phyloP scores from a whole-genome alignment of 2,797 vertebrate genomes.

The Thunnus albacares region DNA sequence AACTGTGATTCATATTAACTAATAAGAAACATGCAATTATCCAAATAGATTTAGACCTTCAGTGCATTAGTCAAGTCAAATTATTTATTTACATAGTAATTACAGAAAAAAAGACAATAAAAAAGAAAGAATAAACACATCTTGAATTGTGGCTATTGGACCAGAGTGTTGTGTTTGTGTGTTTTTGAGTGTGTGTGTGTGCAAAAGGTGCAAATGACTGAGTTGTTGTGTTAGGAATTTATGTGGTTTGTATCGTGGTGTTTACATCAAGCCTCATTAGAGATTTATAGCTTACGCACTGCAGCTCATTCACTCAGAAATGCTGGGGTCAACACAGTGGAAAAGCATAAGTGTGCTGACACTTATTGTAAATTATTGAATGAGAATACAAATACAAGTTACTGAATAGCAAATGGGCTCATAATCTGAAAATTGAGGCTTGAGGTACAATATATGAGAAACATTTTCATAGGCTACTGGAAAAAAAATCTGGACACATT shows the following conservation, averaged over 20 bases:
- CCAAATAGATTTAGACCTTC: conserved; percentile 21
- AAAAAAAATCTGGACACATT: not conserved
- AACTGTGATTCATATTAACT: conserved; percentile 39
- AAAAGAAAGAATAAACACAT: conserved; percentile 38
- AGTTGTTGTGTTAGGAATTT: conserved; percentile 55
- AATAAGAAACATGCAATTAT: conserved; percentile 52
- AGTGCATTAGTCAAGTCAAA: conserved; percentile 47
- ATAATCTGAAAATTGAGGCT: conserved; percentile 13
- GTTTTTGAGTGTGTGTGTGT: conserved; percentile 1
- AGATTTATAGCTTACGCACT: conserved; percentile 72
- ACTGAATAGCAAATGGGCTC: not conserved
- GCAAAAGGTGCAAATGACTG: conserved; percentile 43
- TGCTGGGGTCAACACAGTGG: conserved; percentile 55
- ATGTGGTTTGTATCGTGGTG: conserved; percentile 66
- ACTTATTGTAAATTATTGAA: conserved; percentile 55
- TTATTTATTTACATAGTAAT: conserved; percentile 55
- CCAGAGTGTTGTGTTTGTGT: conserved; percentile 33
- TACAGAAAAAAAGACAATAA: conserved; percentile 44
- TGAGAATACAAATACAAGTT: conserved; percentile 31
- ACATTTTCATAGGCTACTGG: not conserved
- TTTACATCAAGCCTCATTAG: conserved; percentile 80
- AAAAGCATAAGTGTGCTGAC: conserved; percentile 47
- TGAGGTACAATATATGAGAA: not conserved
- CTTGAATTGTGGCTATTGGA: conserved; percentile 31
- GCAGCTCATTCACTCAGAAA: conserved; percentile 69